phyloP scores from a whole-genome alignment of 2,888 invertebrate genomes.

The Ophioninae sp. region DNA sequence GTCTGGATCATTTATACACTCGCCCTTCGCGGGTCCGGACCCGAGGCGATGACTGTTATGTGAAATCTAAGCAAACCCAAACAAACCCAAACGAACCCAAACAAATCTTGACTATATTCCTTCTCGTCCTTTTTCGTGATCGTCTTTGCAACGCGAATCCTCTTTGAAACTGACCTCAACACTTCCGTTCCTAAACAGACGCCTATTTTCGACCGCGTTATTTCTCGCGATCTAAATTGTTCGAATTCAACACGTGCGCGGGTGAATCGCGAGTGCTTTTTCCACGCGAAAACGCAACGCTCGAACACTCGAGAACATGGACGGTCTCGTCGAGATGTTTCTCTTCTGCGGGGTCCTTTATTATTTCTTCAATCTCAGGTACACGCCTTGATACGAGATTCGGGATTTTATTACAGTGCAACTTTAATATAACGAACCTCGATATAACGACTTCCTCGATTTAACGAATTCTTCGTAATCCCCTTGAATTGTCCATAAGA shows the following conservation, averaged over 20 bases:
- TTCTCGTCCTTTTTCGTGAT: not conserved
- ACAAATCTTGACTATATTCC: not conserved
- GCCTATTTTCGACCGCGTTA: not conserved
- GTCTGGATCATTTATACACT: constrained; percentile 58
- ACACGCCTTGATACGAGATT: constrained; percentile 47
- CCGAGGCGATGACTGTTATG: constrained; percentile 58
- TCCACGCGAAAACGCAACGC: too few relatives aligned
- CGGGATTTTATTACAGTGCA: not conserved
- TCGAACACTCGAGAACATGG: constrained; percentile 76
- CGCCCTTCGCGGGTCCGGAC: constrained; percentile 57
- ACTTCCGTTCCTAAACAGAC: too few relatives aligned
- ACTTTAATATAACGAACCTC: too few relatives aligned
- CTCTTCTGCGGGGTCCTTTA: constrained; percentile 85
- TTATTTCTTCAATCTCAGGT: constrained; percentile 86
- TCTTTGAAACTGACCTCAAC: too few relatives aligned
- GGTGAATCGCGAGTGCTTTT: not conserved
- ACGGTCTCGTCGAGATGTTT: constrained; percentile 84
- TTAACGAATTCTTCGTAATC: too few relatives aligned
- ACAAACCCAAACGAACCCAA: too few relatives aligned
- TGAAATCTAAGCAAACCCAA: constrained; percentile 46
- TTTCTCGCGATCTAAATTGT: not conserved
- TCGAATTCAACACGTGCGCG: not conserved
- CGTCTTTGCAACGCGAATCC: not conserved
- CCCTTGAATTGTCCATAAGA: too few relatives aligned
- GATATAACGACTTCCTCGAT: too few relatives aligned